phyloP scores from a whole-genome alignment of 2,797 vertebrate genomes.

The Oreonectes daqikongensis region DNA sequence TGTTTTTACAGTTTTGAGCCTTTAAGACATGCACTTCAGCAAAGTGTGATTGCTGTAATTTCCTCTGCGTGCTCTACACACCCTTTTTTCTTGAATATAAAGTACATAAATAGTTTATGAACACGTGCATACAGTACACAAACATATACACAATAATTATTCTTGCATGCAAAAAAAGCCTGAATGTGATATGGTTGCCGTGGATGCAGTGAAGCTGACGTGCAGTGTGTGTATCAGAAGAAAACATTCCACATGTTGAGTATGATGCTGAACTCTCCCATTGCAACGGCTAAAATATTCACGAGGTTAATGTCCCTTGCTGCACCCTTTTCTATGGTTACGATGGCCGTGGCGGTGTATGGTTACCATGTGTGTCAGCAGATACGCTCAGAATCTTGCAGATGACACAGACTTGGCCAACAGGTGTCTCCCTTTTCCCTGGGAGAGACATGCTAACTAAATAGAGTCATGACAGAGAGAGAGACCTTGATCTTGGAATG shows the following conservation, averaged over 20 bases:
- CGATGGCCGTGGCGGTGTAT: background rate
- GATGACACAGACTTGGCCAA: slow-evolving; percentile 39
- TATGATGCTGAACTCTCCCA: slow-evolving; percentile 19
- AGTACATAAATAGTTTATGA: background rate
- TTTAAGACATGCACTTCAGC: slow-evolving; percentile 16
- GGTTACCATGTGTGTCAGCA: slow-evolving; percentile 36
- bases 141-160: slow-evolving; percentile 5
- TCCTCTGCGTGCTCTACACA: slow-evolving; percentile 11
- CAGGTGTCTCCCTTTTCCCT: slow-evolving; percentile 34
- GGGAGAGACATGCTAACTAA: slow-evolving; percentile 15
- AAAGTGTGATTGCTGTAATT: slow-evolving; percentile 25
- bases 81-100: background rate
- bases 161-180: slow-evolving; percentile 17
- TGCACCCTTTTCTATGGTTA: slow-evolving; percentile 41
- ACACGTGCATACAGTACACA: background rate
- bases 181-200: slow-evolving; percentile 48
- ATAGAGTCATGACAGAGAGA: background rate
- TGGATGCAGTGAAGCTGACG: slow-evolving; percentile 49
- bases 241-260: slow-evolving; percentile 34
- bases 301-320: slow-evolving; percentile 32
- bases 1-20: background rate
- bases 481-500: background rate
- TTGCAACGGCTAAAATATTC: slow-evolving; percentile 36
- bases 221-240: slow-evolving; percentile 1
- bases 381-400: slow-evolving; percentile 18